Evolutionary conservation across 53 echinoderm and acorn worm genomes (phyloP).

Genomic region (Mesocentrotus franciscanus): DNA sequence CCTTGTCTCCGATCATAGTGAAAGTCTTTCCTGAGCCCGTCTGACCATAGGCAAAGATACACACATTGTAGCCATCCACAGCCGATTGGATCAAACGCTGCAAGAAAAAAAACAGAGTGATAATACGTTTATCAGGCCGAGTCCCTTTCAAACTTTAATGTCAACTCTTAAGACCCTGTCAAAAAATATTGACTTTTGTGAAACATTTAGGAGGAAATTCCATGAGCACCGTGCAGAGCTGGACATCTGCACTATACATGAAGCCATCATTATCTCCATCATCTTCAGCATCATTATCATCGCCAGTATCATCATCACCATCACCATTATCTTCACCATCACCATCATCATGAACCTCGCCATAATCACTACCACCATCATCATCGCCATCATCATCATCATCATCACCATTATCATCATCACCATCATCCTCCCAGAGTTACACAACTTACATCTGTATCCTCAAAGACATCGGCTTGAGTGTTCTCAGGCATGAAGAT

Average conservation of each 20-base stretch:
- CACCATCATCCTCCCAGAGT: too few relatives aligned
- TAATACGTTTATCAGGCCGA: too few relatives aligned
- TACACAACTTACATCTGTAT: constrained; percentile 88
- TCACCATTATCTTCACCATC: neutral
- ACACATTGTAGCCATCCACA: constrained; percentile 98
- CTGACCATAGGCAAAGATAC: constrained; percentile 98
- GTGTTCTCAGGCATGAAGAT: constrained; percentile 89
- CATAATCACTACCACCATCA: neutral
- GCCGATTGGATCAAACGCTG: constrained; percentile 97
- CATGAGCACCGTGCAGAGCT: too few relatives aligned
- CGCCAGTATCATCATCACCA: neutral
- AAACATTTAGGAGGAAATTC: too few relatives aligned
- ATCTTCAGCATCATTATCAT: neutral
- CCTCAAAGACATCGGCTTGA: constrained; percentile 91
- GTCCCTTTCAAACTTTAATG: too few relatives aligned
- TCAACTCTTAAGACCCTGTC: too few relatives aligned
- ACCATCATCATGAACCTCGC: neutral
- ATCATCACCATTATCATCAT: neutral
- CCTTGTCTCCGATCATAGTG: constrained; percentile 96
- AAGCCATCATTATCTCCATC: neutral
- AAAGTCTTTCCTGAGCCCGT: constrained; percentile 98
- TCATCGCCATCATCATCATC: neutral
- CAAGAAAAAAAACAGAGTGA: neutral
- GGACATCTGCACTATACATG: neutral
- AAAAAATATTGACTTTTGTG: too few relatives aligned